Base-by-base conservation (phyloP, 92 coral and sea anemone genomes). In the Parazoanthus atlanticus region DNA sequence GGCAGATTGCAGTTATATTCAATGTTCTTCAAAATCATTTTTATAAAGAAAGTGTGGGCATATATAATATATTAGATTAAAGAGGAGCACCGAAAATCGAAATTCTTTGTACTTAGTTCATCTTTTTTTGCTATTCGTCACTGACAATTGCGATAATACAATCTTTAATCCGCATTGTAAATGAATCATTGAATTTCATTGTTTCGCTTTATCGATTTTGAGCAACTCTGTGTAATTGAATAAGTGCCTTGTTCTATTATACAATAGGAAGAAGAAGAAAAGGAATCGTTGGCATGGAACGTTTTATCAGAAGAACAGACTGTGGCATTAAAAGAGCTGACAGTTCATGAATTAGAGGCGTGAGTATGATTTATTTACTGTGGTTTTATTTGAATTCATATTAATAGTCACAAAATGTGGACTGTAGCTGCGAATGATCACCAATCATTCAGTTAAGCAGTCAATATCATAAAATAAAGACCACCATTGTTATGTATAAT, bases 241-340 rank as follows among this genome's bases (percentile, higher is more conserved):
- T 73, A 34, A 33, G 49, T 46, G 17, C 19, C 30, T 21, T 86
- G 40, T 46, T 64, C 43, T 88, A 25, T 65, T 25, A 43, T 86
- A n/a, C 38, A 28, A 52, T 69, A 93, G 92, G 93, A 95, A 74
- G 98, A 95, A 84, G 94, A 92, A 52, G 93, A 86, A 54, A 95
- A 93, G 66, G 93, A 93, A 26, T 92, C 95, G 2, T 78, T 95
- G 83, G 97, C 97, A 9, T 97, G 96, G 95, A 91, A 93, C 88
- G 96, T 95, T 21, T 70, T 97, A 67, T 93, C 98, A 56, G 98
- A 95, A 76, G 99, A 95, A 82, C 99, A 97, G 90, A 92, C 95
- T 58, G 69, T 83, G 67, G 81, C 96, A n/a, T 88, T 97, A 64
- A 95, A 93, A 78, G 94, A 93, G 36, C 89, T 97, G 38, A 91